phyloP scores from a whole-genome alignment of 1,140 invertebrate genomes.

The Lepidurus apus region DNA sequence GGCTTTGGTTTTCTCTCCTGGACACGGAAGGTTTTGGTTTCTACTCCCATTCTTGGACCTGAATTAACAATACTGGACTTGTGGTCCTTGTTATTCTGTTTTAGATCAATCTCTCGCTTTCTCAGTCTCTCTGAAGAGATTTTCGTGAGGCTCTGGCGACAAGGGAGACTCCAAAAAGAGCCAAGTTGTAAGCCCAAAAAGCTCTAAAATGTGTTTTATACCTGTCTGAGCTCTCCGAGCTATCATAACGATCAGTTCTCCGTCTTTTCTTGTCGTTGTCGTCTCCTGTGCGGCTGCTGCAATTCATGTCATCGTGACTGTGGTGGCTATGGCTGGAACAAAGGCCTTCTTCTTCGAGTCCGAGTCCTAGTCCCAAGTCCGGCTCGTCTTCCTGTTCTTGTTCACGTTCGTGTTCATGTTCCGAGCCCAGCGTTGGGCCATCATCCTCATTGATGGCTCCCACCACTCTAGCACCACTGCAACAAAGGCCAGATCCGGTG shows the following conservation, averaged over 20 bases:
- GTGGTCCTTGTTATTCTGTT: too few relatives aligned
- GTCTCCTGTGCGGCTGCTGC: conserved; percentile 3
- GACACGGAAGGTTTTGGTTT: too few relatives aligned
- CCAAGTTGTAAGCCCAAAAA: too few relatives aligned
- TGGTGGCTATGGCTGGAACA: conserved; percentile 2
- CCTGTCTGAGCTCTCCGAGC: conserved; percentile 34
- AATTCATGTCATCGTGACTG: conserved; percentile 2
- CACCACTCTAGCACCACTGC: not conserved
- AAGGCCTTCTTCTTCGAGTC: conserved; percentile 9
- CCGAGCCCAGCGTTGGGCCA: not conserved
- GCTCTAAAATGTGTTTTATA: not conserved
- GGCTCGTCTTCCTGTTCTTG: conserved; percentile 15
- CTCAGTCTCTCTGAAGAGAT: not conserved
- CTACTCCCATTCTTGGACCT: too few relatives aligned
- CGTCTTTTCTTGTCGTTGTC: conserved; percentile 32
- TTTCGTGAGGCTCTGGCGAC: not conserved
- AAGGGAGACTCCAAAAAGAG: not conserved
- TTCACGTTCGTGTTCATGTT: conserved; percentile 15
- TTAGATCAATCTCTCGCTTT: too few relatives aligned
- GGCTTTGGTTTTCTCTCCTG: too few relatives aligned
- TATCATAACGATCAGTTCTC: conserved; percentile 31
- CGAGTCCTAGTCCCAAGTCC: not conserved
- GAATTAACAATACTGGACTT: too few relatives aligned
- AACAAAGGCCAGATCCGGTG: conserved; percentile 13
- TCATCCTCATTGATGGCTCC: not conserved